Percentiles rank a stretch among this genome's conserved stretches.
Conservation (phyloP, 2,888 invertebrate species). For the Orthosia gothica region DNA sequence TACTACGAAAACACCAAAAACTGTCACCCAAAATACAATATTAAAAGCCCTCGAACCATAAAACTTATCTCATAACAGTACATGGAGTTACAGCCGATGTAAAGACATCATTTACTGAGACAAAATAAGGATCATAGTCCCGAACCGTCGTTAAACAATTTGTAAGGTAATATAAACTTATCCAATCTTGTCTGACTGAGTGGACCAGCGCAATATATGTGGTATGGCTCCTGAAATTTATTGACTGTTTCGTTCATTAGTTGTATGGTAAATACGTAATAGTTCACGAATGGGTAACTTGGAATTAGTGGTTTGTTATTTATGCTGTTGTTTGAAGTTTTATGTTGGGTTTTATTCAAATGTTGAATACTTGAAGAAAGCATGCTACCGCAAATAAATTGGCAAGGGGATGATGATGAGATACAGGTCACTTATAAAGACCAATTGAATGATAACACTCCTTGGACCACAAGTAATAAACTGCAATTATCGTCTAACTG, state of each 20-base stretch:
- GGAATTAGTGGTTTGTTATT: constrained; percentile 13
- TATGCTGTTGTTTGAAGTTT: background rate
- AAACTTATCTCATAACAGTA: constrained; percentile 68
- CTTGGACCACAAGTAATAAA: too few relatives aligned
- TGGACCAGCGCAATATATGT: constrained; percentile 62
- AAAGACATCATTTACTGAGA: constrained; percentile 73
- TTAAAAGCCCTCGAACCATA: constrained; percentile 41
- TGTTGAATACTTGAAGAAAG: too few relatives aligned
- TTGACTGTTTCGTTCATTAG: constrained; percentile 73
- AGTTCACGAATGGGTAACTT: constrained; percentile 43
- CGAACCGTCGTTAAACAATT: constrained; percentile 79
- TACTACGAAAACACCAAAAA: constrained; percentile 10
- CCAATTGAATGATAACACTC: too few relatives aligned
- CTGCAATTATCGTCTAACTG: too few relatives aligned
- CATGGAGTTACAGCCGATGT: constrained; percentile 50
- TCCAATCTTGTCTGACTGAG: constrained; percentile 79
- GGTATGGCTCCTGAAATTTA: constrained; percentile 73
- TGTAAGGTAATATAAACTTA: constrained; percentile 83
- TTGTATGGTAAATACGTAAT: constrained; percentile 43
- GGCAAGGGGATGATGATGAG: too few relatives aligned
- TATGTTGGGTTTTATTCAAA: background rate
- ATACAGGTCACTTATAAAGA: too few relatives aligned
- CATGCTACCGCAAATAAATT: too few relatives aligned
- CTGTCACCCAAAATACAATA: constrained; percentile 43
- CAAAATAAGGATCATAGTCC: constrained; percentile 71